Conservation (phyloP, 2,888 invertebrate species). For the Teinopalpus imperialis region DNA sequence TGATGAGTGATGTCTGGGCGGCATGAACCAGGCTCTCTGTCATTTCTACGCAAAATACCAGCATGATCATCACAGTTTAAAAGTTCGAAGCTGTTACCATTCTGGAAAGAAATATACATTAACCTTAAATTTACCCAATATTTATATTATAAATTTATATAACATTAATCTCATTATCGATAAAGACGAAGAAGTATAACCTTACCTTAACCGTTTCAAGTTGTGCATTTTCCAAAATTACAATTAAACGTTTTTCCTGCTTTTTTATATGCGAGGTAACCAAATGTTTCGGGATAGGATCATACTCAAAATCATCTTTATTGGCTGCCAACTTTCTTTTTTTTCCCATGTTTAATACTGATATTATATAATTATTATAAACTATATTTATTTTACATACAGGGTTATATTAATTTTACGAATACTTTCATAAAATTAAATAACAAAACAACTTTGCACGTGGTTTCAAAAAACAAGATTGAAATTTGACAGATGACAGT, state of each 20-base stretch:
- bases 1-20: constrained; percentile 99
- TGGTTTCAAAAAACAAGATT: constrained; percentile 6
- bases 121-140: not conserved
- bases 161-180: too few species aligned
- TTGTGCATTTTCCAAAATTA: constrained; percentile 96
- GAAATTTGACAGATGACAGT: too few species aligned
- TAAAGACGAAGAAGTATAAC: constrained; percentile 21
- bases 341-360: constrained; percentile 58
- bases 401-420: too few species aligned
- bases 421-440: too few species aligned
- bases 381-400: too few species aligned
- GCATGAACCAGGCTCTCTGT: constrained; percentile 92
- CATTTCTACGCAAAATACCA: constrained; percentile 91
- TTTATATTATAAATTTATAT: not conserved
- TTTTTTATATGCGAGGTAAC: constrained; percentile 89
- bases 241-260: constrained; percentile 94
- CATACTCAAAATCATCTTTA: constrained; percentile 88
- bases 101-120: constrained; percentile 73
- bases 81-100: constrained; percentile 93
- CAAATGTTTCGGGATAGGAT: constrained; percentile 89
- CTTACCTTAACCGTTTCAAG: constrained; percentile 96
- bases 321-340: constrained; percentile 72
- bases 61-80: constrained; percentile 97
- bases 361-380: too few species aligned
- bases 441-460: not conserved